Base-by-base conservation (phyloP, 2,888 invertebrate genomes). In the Drosophila borealis region DNA sequence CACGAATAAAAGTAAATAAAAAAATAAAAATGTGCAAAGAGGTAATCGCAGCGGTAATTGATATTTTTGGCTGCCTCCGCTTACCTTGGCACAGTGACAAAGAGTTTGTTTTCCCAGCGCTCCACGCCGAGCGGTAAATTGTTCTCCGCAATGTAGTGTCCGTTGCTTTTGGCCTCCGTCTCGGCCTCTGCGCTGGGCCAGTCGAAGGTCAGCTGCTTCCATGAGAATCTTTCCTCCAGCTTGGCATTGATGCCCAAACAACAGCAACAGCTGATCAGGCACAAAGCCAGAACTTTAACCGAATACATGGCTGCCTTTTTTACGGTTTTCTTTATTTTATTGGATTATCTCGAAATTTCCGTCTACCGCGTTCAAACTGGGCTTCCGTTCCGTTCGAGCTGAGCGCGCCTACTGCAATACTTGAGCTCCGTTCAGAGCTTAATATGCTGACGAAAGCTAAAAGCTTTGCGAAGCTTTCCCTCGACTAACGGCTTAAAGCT, bases 41-140 rank as follows among this genome's bases (percentile, higher is more conserved):
- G 45, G 45, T 61, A 60, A 66, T 42, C 41, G 13, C 64, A 39
- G 41, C 10, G 63, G 29, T 56, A 57, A 65, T 65, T 44, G 62
- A 36, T 34, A 60, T 25, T 53, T 45, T 69, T 29, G 56, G 64
- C 8, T 61, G 33, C 21, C 4, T n/a, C 10, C 21, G 44, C 69
- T 90, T 91, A 94, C 94, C 94, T 94, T 65, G 96, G 96, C 25
- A 95, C 94, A 8, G 95, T 95, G 39, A 96, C 93, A 86, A 95
- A 96, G 46, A 95, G 91, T 93, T 95, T 96, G 92, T 95, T 93
- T 85, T 94, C 94, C 95, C 96, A 96, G 60, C 94, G 93, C 57
- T 95, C 96, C 69, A 96, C 83, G 11, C 96, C 96, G 51, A 96
- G 92, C 0, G 96, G 95, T 51, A 96, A 92, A 91, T 96, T 96